Evolutionary conservation across 1,140 invertebrate genomes (phyloP), one percentile per base, ranked within the genome.

Genomic region (Pentalonia nigronervosa): DNA sequence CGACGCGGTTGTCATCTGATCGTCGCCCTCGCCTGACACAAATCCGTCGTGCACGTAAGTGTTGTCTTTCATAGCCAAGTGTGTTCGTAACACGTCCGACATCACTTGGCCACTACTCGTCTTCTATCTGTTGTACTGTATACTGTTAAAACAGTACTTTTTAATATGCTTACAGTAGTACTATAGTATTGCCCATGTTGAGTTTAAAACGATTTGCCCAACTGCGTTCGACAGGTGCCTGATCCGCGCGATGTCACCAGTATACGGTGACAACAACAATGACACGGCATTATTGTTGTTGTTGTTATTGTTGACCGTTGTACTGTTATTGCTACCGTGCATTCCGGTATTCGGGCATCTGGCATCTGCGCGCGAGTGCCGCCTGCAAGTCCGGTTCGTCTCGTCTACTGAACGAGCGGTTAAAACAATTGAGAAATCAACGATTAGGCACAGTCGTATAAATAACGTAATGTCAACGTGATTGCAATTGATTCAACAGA

Each of bases 11-110:
- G 21, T 30, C 23, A 45, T 8, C 83, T 9, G 36, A 45, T 86
- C 7, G 83, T 9, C 34, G 83, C 21, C 34, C 23, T 83, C 30
- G 83, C 25, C 83, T n/a, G 83, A 86, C 41, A 86, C 83, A 30
- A 86, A 47, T 45, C 83, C 83, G 25, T 25, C 8, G 83, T 86
- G 41, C 83, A 86, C 41, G 83, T 86, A 86, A 86, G 83, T 86
- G 41, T 86, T 86, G 83, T 86, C 83, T 25, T 86, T 30, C 4
- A 8, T 86, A 86, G 36, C 83, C 9, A 36, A 41, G 8, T 36
- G 81, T 83, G 20, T 0, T 83, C 36, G 21, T 83, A 7, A 41
- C 83, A 30, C 11, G 21, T 86, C 47, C 14, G 36, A 25, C 41
- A 23, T 36, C 25, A 45, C 30, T 14, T 30, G 60, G 11, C 60